Conservation (phyloP, 2,797 vertebrate genomes). For the Neoniphon sammara region DNA sequence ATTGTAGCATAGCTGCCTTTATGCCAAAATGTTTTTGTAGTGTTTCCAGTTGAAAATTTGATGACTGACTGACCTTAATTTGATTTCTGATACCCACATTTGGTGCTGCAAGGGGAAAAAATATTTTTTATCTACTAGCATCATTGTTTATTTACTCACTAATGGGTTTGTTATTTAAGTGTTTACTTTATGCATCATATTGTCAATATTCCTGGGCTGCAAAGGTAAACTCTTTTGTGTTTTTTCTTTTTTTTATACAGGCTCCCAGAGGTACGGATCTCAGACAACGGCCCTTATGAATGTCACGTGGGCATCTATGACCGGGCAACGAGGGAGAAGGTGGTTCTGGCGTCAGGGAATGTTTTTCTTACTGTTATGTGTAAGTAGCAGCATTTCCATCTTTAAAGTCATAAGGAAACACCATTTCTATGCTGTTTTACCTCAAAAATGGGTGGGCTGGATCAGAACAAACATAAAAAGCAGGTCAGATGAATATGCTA, state of each 20-base stretch:
- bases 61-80: not conserved
- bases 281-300: constrained; percentile 96
- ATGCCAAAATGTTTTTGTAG: no score
- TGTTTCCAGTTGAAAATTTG: no score
- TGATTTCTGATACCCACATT: not conserved
- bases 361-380: constrained; percentile 97
- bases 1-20: no score
- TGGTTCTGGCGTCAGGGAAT: constrained; percentile 94
- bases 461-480: not conserved
- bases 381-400: constrained; percentile 79
- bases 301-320: constrained; percentile 99
- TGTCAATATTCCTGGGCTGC: not conserved
- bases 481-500: no score
- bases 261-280: constrained; percentile 95
- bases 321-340: constrained; percentile 93
- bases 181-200: not conserved
- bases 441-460: not conserved
- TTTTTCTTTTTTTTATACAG: constrained; percentile 73
- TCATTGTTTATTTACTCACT: not conserved
- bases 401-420: not conserved
- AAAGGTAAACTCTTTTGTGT: not conserved
- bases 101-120: no score
- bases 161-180: not conserved
- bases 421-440: not conserved
- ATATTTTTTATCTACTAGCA: not conserved